These are phyloP conservation scores for Cylloceria caligata DNA, from an alignment of 2,888 invertebrate species.

Conservation along the genomic window DNA sequence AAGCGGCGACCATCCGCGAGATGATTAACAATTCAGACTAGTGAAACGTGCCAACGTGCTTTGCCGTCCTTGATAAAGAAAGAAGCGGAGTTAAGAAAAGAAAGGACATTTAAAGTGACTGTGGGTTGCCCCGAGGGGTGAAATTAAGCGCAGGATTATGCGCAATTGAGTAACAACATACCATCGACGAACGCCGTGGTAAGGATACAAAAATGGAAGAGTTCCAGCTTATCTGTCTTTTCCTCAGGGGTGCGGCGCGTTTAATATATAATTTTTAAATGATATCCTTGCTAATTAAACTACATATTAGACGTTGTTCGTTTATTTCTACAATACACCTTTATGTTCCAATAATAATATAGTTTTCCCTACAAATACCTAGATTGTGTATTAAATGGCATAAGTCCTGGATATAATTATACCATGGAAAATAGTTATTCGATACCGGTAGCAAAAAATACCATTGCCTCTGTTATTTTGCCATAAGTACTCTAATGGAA, in stretches of 20 bases:
- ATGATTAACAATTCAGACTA: constrained; percentile 15
- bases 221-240: neutral
- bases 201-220: constrained; percentile 53
- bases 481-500: constrained; percentile 1
- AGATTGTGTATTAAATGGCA: too few species aligned
- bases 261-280: neutral
- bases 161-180: constrained; percentile 58
- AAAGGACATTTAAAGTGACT: neutral
- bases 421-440: neutral
- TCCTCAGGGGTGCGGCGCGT: constrained; percentile 7
- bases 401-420: neutral
- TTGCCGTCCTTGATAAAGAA: neutral
- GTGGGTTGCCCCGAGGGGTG: neutral
- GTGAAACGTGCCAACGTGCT: constrained; percentile 7
- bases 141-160: constrained; percentile 52
- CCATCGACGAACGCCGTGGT: constrained; percentile 74
- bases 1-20: neutral
- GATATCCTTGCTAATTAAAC: too few species aligned
- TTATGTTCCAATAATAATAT: too few species aligned
- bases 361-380: too few species aligned
- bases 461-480: neutral
- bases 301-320: too few species aligned
- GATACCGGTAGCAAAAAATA: neutral
- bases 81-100: neutral
- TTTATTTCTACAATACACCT: too few species aligned